phyloP scores from a whole-genome alignment of 2,888 invertebrate genomes.

The Drosophila melanosoma region DNA sequence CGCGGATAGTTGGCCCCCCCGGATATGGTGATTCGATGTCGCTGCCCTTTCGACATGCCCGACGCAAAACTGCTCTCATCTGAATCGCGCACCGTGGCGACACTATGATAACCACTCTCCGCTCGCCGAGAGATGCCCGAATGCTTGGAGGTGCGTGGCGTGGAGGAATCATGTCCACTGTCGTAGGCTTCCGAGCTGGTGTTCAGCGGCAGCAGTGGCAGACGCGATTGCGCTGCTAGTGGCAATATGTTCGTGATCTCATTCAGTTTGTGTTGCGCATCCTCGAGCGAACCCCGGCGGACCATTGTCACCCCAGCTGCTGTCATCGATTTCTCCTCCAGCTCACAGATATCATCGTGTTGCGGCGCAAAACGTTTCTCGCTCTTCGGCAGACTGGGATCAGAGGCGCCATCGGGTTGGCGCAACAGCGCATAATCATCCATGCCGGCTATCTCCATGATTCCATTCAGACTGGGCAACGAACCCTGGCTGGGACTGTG shows the following conservation, averaged over 20 bases:
- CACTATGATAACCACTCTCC: conserved; percentile 95
- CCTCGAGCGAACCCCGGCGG: conserved; percentile 80
- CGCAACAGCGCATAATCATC: conserved; percentile 90
- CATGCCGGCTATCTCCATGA: conserved; percentile 87
- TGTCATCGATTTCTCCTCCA: conserved; percentile 81
- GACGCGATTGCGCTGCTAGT: conserved; percentile 82
- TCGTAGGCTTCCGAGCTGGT: conserved; percentile 89
- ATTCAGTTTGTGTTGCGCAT: conserved; percentile 72
- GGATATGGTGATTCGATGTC: conserved; percentile 82
- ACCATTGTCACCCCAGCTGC: conserved; percentile 71
- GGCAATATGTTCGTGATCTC: conserved; percentile 76
- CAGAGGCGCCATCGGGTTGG: conserved; percentile 96
- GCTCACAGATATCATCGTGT: conserved; percentile 82
- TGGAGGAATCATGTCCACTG: conserved; percentile 93
- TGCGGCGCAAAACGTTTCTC: conserved; percentile 81
- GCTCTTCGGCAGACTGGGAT: conserved; percentile 90
- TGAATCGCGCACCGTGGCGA: conserved; percentile 91
- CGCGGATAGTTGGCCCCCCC: conserved; percentile 62
- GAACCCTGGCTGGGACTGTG: conserved; percentile 85
- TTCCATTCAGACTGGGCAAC: conserved; percentile 88
- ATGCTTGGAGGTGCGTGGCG: conserved; percentile 92
- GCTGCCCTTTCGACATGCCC: conserved; percentile 84
- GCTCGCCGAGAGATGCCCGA: conserved; percentile 92
- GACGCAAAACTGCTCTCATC: conserved; percentile 95
- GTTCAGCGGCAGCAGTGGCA: conserved; percentile 84